Evolutionary conservation across 2,113 vertebrate genomes (phyloP).

Genomic region (Conger conger): DNA sequence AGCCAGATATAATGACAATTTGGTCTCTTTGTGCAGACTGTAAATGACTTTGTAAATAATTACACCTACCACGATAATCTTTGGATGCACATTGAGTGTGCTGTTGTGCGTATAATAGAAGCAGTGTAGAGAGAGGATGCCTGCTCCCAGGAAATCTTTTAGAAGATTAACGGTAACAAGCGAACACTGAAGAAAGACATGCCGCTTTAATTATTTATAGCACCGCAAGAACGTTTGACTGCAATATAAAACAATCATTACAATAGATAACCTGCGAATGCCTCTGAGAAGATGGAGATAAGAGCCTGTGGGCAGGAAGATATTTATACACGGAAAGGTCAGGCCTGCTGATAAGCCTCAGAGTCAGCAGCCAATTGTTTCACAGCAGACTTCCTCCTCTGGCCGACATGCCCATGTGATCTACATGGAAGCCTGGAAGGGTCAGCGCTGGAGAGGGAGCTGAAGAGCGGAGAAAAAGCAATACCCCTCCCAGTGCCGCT

Average conservation of each 20-base stretch:
- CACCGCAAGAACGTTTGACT: neutral
- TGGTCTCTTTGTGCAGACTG: neutral
- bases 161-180: neutral
- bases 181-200: neutral
- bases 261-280: constrained; percentile 12
- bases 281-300: neutral
- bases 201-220: neutral
- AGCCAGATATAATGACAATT: neutral
- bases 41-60: neutral
- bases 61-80: neutral
- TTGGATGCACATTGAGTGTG: neutral
- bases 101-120: neutral
- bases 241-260: constrained; percentile 15
- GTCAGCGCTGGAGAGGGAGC: neutral
- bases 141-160: neutral
- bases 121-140: neutral
- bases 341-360: constrained; percentile 13
- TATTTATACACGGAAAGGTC: constrained; percentile 23
- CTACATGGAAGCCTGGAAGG: neutral
- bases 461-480: neutral
- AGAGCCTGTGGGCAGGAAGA: neutral
- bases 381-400: neutral
- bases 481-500: neutral
- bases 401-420: neutral
- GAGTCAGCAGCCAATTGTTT: neutral